Percentiles rank a stretch among this genome's conserved stretches.
Conservation (phyloP, 2,888 invertebrate genomes). For the Elegia similella region DNA sequence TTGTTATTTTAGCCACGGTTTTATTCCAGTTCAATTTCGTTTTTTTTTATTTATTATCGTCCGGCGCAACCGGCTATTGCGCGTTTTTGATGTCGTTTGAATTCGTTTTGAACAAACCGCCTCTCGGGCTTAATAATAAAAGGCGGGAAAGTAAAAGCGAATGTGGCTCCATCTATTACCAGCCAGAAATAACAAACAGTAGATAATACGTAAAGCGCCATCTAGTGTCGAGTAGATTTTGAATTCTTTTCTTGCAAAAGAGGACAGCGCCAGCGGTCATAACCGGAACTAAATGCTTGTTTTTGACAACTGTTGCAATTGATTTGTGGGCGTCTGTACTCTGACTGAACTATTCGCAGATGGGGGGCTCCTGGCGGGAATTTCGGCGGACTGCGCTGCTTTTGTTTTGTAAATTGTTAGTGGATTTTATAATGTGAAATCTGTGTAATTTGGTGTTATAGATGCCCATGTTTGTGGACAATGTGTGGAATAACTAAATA, state of each 20-base stretch:
- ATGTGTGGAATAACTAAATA: too few species aligned
- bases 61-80: constrained; percentile 55
- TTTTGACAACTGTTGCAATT: too few species aligned
- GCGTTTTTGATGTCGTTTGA: constrained; percentile 73
- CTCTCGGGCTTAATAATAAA: constrained; percentile 30
- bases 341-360: too few species aligned
- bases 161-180: constrained; percentile 21
- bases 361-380: too few species aligned
- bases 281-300: too few species aligned
- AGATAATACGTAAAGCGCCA: constrained; percentile 31
- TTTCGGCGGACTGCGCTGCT: too few species aligned
- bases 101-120: constrained; percentile 69
- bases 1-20: not conserved
- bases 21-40: not conserved
- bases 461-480: too few species aligned
- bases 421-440: too few species aligned
- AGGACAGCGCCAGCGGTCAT: too few species aligned
- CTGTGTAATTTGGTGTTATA: too few species aligned
- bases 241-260: not conserved
- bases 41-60: constrained; percentile 22
- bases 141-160: constrained; percentile 27
- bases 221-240: constrained; percentile 47
- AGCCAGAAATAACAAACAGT: constrained; percentile 4
- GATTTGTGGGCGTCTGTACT: too few species aligned
- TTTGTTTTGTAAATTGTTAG: too few species aligned